Percentiles rank a stretch among this genome's conserved stretches.
Conservation (phyloP, 2,113 vertebrate species). For the Chascanopsetta lugubris region DNA sequence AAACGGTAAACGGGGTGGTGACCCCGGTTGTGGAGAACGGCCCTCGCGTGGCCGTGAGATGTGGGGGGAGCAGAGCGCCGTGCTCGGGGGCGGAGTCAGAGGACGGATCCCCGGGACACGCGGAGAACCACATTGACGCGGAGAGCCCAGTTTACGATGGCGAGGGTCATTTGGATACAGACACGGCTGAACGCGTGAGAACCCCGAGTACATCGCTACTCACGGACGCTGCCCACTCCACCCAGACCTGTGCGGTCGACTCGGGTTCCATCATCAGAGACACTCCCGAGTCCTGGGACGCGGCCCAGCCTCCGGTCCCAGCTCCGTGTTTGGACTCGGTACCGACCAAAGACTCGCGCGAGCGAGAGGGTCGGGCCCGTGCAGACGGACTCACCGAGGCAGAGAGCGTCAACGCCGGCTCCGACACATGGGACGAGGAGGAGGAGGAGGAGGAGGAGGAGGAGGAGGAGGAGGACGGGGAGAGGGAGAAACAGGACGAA, state of each 20-base stretch:
- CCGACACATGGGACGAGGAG: conserved; percentile 42
- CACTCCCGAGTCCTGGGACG: conserved; percentile 28
- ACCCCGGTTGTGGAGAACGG: conserved; percentile 62
- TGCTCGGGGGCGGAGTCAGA: conserved; percentile 41
- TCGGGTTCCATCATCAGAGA: conserved; percentile 41
- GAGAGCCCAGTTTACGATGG: conserved; percentile 34
- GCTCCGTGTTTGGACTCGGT: conserved; percentile 45
- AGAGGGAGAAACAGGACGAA: conserved; percentile 68
- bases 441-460: conserved; percentile 64
- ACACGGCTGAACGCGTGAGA: conserved; percentile 33
- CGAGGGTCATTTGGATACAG: conserved; percentile 33
- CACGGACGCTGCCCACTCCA: conserved; percentile 9
- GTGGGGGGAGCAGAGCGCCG: conserved; percentile 44
- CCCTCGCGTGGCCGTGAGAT: conserved; percentile 56
- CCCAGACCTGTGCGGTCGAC: conserved; percentile 33
- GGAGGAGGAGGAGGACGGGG: conserved; percentile 70
- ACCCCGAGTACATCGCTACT: conserved; percentile 39
- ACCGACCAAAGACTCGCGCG: conserved; percentile 42
- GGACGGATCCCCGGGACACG: conserved; percentile 21
- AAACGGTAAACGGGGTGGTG: conserved; percentile 74
- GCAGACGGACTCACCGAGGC: conserved; percentile 1
- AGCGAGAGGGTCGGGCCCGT: no score
- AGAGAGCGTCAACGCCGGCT: conserved; percentile 15
- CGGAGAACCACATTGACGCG: conserved; percentile 43
- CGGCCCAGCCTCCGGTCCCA: conserved; percentile 25